Evolutionary conservation across 2,888 invertebrate species (phyloP), one percentile per base, ranked within the genome.

Genomic region (Drosophila pseudotalamancana): DNA sequence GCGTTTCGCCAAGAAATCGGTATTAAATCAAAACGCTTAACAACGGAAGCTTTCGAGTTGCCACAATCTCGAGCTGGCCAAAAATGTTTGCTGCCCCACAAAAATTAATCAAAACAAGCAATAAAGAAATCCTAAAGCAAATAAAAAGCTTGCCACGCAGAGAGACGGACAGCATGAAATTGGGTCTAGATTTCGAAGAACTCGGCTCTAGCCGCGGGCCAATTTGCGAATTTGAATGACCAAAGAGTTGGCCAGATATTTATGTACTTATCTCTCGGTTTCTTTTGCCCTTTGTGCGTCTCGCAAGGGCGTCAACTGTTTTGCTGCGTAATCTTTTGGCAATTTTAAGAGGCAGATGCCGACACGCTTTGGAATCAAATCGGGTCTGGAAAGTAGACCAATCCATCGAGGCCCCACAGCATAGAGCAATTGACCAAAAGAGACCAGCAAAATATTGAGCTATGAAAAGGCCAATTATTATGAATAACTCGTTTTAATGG

Each of bases 391-490:
- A 83, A 83, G 85, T 83, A 72, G 83, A 84, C 74, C 82, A 69
- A 64, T 56, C 65, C 46, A 53, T 31, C 61, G 65, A 53, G 40
- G 49, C 74, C 71, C 69, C 69, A 54, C 59, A 75, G 59, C 16
- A 43, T 6, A 1, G 25, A 25, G 27, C 62, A 64, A 74, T 76
- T 68, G 68, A 42, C 50, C 56, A 60, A 64, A 61, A 55, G 53
- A 73, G 66, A 50, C n/a, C 69, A 56, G 14, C 54, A 40, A 59
- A 57, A 72, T 77, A 82, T 76, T 62, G 57, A 77, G 77, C 77
- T 78, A 78, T 77, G 83, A 87, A 83, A 83, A 77, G 75, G 85
- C 83, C 83, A 83, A 83, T 83, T 83, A 83, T 81, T 80, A 73
- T 79, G 79, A 82, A 85, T 72, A 72, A 83, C 86, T 74, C 72